These are phyloP conservation scores for Pteria penguin DNA, from an alignment of 2,888 invertebrate genomes.

Conservation along the genomic window DNA sequence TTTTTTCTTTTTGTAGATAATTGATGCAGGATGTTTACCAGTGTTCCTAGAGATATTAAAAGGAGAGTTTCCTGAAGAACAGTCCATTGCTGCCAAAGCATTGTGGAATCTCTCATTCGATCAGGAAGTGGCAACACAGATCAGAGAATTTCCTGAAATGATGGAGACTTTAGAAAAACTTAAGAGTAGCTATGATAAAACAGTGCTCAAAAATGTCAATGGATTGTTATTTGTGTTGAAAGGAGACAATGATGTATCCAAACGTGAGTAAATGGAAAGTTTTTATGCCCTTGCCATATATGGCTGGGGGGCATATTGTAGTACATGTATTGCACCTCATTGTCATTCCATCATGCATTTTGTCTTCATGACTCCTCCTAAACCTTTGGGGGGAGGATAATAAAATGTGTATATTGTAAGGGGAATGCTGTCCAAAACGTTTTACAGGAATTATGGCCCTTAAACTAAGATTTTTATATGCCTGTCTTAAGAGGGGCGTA, in stretches of 20 bases:
- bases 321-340: too few species aligned
- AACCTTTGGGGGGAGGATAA: too few species aligned
- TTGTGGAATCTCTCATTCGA: conserved; percentile 75
- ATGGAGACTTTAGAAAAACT: conserved; percentile 63
- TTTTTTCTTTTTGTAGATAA: conserved; percentile 56
- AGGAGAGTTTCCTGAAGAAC: conserved; percentile 64
- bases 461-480: too few species aligned
- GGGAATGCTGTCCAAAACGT: too few species aligned
- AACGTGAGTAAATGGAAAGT: conserved; percentile 29
- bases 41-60: conserved; percentile 64
- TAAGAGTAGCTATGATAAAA: conserved; percentile 59
- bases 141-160: conserved; percentile 61
- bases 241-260: conserved; percentile 66
- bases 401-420: too few species aligned
- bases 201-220: conserved; percentile 61
- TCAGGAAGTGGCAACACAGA: conserved; percentile 62
- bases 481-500: too few species aligned
- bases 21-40: conserved; percentile 68
- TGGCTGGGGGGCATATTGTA: too few species aligned
- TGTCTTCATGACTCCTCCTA: too few species aligned
- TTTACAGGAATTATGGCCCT: too few species aligned
- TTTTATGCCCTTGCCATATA: too few species aligned
- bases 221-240: conserved; percentile 73
- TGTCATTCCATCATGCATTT: too few species aligned
- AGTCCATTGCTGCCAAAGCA: conserved; percentile 62